Evolutionary conservation across 2,888 invertebrate genomes (phyloP).

Genomic region (Pseudoips prasinana): DNA sequence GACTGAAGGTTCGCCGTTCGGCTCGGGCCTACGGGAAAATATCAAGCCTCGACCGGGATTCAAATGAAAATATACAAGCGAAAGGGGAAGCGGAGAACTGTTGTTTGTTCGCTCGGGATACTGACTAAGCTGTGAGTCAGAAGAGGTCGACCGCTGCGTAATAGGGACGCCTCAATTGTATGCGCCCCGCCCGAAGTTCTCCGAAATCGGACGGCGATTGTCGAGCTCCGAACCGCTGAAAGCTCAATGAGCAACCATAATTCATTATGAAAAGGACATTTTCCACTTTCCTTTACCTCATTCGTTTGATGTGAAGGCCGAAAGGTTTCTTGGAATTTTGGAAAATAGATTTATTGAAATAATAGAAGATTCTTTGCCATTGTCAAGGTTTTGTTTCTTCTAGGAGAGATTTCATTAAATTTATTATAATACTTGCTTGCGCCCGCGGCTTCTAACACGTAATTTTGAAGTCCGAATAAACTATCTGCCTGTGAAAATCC

Average conservation of each 20-base stretch:
- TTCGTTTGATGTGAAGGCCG: slow-evolving; percentile 29
- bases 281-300: slow-evolving; percentile 45
- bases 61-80: slow-evolving; percentile 52
- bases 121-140: slow-evolving; percentile 58
- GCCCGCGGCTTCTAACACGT: too few relatives aligned
- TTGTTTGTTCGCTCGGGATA: slow-evolving; percentile 47
- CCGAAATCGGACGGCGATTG: slow-evolving; percentile 47
- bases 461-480: too few relatives aligned
- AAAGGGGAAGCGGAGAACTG: slow-evolving; percentile 26
- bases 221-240: slow-evolving; percentile 53
- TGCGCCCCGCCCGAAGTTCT: slow-evolving; percentile 40
- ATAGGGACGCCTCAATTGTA: slow-evolving; percentile 19
- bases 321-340: slow-evolving; percentile 23
- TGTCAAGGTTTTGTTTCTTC: too few relatives aligned
- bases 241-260: slow-evolving; percentile 73
- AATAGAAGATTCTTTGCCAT: slow-evolving; percentile 7
- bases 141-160: slow-evolving; percentile 40
- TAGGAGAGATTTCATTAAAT: too few relatives aligned
- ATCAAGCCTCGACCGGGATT: slow-evolving; percentile 72
- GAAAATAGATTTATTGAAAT: slow-evolving; percentile 21
- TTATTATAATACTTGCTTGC: too few relatives aligned
- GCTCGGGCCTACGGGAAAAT: slow-evolving; percentile 76
- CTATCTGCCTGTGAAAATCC: too few relatives aligned
- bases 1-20: slow-evolving; percentile 70
- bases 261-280: slow-evolving; percentile 64